phyloP scores from a whole-genome alignment of 1,140 invertebrate genomes.

The Drosophila pandora region DNA sequence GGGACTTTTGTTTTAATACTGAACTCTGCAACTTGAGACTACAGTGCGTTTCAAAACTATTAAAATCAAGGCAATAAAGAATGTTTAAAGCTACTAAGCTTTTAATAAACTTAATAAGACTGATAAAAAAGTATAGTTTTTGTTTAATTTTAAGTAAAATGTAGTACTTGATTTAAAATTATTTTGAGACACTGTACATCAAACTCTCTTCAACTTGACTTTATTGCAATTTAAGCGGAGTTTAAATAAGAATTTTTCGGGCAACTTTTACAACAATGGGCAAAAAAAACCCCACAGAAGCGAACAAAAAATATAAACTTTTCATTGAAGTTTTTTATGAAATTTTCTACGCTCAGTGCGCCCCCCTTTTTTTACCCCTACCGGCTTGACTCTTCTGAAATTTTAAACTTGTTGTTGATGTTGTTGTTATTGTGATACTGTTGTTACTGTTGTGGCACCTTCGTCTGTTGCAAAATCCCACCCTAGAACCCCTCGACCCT shows the following conservation, averaged over 20 bases:
- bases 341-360: conserved; percentile 55
- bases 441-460: conserved; percentile 41
- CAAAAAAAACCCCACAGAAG: conserved; percentile 19
- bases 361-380: neutral
- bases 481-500: neutral
- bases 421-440: conserved; percentile 28
- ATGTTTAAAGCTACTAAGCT: no score
- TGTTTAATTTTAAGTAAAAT: neutral
- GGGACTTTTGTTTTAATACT: conserved; percentile 69
- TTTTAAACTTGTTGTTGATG: conserved; percentile 41
- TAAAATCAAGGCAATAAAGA: neutral
- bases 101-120: no score
- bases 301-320: conserved; percentile 51
- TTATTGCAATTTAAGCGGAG: conserved; percentile 79
- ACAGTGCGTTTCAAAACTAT: conserved; percentile 13
- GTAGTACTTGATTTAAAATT: neutral
- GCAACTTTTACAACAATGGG: conserved; percentile 44
- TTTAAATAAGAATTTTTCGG: conserved; percentile 77
- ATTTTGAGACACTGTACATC: conserved; percentile 13
- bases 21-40: conserved; percentile 36
- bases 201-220: conserved; percentile 22
- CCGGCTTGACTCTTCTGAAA: conserved; percentile 56
- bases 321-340: conserved; percentile 75
- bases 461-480: conserved; percentile 1
- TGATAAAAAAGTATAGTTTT: neutral